A percentile compares a stretch with the other conserved stretches of the same genome.
Conservation (phyloP, 2,888 invertebrate genomes). For the Agrochola lota region DNA sequence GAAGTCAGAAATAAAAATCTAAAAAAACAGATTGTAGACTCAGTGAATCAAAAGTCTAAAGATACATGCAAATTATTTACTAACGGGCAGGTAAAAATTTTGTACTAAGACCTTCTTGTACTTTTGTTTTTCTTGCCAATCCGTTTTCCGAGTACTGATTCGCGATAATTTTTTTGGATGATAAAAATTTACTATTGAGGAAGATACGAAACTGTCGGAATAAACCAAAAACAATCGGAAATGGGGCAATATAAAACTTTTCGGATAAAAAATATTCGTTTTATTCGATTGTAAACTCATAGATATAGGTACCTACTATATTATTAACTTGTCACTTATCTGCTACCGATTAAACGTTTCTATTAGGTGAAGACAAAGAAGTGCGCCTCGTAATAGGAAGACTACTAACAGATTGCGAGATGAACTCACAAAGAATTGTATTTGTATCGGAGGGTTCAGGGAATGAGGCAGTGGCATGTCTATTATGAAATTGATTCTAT, state of each 20-base stretch:
- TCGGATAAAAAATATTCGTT: background rate
- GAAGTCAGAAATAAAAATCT: background rate
- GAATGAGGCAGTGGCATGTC: background rate
- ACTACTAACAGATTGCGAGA: conserved; percentile 38
- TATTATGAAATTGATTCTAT: background rate
- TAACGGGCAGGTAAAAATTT: background rate
- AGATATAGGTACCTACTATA: background rate
- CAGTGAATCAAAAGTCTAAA: background rate
- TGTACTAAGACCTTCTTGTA: conserved; percentile 15
- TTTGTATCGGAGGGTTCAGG: conserved; percentile 9
- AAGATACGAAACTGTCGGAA: background rate
- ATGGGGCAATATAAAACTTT: background rate
- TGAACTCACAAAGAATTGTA: conserved; percentile 21
- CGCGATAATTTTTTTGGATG: background rate
- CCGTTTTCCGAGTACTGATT: conserved; percentile 2
- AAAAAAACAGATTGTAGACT: background rate
- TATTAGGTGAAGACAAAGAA: conserved; percentile 40
- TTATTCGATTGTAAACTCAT: background rate
- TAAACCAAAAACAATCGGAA: background rate
- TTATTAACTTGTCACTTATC: conserved; percentile 6
- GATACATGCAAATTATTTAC: background rate
- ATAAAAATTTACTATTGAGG: background rate
- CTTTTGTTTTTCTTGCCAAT: conserved; percentile 18
- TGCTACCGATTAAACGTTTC: conserved; percentile 48
- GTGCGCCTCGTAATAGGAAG: conserved; percentile 42